Conservation (phyloP, 1,140 invertebrate species). For the Bilobella aurantiaca region DNA sequence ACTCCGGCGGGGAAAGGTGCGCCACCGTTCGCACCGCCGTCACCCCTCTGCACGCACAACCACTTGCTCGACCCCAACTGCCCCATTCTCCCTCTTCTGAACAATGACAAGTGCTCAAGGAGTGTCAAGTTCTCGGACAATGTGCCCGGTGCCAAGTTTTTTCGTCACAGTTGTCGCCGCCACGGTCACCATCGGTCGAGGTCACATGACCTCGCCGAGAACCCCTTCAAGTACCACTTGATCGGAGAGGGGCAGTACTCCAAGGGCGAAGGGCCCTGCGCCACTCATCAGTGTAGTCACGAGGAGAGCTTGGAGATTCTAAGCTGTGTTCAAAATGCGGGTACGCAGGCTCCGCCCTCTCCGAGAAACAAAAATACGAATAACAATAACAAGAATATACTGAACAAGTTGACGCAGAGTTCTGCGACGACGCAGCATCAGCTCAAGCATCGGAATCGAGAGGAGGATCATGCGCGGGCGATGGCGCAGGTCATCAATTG, state of each 20-base stretch:
- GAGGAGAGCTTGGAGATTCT: constrained; percentile 4
- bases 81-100: constrained; percentile 5
- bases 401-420: neutral
- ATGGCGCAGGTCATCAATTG: constrained; percentile 53
- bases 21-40: constrained; percentile 9
- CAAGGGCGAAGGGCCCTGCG: constrained; percentile 10
- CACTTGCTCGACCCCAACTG: constrained; percentile 1
- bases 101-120: neutral
- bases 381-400: constrained; percentile 13
- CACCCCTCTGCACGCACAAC: neutral
- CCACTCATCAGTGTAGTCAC: constrained; percentile 11
- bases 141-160: neutral
- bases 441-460: constrained; percentile 53
- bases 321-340: neutral
- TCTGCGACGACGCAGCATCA: constrained; percentile 47
- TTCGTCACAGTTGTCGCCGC: neutral
- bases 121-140: neutral
- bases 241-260: neutral
- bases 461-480: constrained; percentile 56
- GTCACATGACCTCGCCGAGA: constrained; percentile 1
- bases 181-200: neutral
- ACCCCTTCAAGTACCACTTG: constrained; percentile 2
- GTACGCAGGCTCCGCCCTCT: neutral
- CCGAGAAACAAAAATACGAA: constrained; percentile 14
- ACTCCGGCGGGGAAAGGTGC: neutral